Evolutionary conservation across 1,140 invertebrate genomes (phyloP), one percentile per base, ranked within the genome.

Genomic region (Lordiphosa stackelbergi): DNA sequence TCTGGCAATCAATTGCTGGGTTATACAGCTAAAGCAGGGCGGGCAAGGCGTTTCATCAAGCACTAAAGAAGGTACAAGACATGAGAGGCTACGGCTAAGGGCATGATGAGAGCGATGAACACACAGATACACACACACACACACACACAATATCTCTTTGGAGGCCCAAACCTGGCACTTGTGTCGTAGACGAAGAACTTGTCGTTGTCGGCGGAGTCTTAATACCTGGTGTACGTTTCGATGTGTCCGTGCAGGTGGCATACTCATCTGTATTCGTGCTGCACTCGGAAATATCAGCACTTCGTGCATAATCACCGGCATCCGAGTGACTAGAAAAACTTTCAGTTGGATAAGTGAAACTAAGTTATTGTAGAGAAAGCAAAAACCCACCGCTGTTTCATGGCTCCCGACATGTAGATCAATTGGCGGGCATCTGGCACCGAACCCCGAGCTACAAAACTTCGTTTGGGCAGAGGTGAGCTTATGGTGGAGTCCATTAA

Each of bases 191-290:
- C 84, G 87, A 88, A 60, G 86, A 86, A 77, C 86, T 86, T 70
- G 81, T 79, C 66, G 86, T 85, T 28, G 85, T 86, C 60, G 83
- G 75, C 70, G 86, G 79, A 53, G 86, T 86, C 85, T 85, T 88
- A 71, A 88, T 88, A 88, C 87, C 87, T 88, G 83, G 85, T 53
- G 92, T 93, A 58, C 92, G 93, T 66, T 93, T 94, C 28, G 94
- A 95, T 87, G 93, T 95, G 85, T 95, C 95, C 41, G 87, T 88
- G 51, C 87, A 88, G 75, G 95, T 96, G 59, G 95, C 92, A 87
- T 96, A 96, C 84, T 96, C 95, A 83, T 96, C 95, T 19, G 95
- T 96, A 19, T 93, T 94, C 1, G 94, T 96, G 53, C 94, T 95
- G 61, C 92, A 93, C 88, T 96, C 94, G 6, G 94, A 95, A 13